Evolutionary conservation across 2,113 vertebrate genomes (phyloP).

Genomic region (Peromyscus leucopus): DNA sequence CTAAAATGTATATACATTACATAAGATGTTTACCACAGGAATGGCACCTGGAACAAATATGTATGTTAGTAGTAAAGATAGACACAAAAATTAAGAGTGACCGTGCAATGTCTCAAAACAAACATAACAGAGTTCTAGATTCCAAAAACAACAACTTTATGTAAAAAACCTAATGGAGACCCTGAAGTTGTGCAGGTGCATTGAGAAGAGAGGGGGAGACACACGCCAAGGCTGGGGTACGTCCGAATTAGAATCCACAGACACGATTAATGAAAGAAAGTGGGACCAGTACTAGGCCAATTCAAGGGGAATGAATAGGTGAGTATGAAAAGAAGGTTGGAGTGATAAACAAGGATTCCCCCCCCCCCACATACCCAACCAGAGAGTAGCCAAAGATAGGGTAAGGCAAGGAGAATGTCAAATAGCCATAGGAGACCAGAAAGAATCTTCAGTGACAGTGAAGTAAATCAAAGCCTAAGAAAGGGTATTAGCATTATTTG

Average conservation of each 20-base stretch:
- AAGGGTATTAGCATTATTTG: not conserved
- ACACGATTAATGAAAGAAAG: not conserved
- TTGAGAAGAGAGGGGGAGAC: not conserved
- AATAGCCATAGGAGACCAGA: not conserved
- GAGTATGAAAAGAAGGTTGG: not conserved
- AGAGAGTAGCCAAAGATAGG: not conserved
- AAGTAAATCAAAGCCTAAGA: not conserved
- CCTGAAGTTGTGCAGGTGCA: not conserved
- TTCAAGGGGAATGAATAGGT: not conserved
- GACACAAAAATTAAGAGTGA: not conserved
- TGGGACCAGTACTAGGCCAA: no score
- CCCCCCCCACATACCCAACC: not conserved
- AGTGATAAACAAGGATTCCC: not conserved
- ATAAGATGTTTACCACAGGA: not conserved
- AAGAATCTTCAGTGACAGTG: not conserved
- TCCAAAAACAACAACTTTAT: not conserved
- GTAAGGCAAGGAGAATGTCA: not conserved
- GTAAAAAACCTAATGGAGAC: not conserved
- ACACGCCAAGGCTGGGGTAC: not conserved
- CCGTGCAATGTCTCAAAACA: not conserved
- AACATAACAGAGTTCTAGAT: not conserved
- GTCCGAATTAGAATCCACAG: not conserved
- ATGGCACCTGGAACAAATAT: not conserved
- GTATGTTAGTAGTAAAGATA: not conserved
- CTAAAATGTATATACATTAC: not conserved